phyloP scores from a whole-genome alignment of 2,113 vertebrate species.

The Percopsis transmontana region DNA sequence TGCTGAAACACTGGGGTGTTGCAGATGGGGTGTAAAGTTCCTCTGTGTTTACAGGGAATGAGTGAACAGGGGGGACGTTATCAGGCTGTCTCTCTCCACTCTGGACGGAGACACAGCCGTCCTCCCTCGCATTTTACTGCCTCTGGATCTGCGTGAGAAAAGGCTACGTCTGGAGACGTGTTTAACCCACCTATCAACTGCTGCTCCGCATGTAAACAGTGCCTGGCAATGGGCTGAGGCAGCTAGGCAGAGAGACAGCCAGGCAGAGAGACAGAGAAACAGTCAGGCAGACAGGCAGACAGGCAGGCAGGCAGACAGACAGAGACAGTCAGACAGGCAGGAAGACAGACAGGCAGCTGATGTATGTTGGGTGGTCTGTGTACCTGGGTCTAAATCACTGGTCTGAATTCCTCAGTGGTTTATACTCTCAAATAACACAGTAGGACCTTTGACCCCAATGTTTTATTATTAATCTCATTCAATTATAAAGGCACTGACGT shows the following conservation, averaged over 20 bases:
- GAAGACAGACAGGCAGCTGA: slow-evolving; percentile 13
- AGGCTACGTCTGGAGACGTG: slow-evolving; percentile 44
- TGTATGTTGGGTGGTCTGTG: neutral
- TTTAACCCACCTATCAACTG: slow-evolving; percentile 65
- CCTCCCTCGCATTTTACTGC: slow-evolving; percentile 44
- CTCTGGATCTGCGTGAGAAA: slow-evolving; percentile 47
- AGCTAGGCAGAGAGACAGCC: neutral
- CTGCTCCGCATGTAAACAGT: slow-evolving; percentile 50
- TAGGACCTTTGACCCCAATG: neutral
- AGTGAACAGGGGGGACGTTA: slow-evolving; percentile 24
- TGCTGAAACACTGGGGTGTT: slow-evolving; percentile 15
- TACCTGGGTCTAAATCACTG: slow-evolving; percentile 23
- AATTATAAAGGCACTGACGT: neutral
- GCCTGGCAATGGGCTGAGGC: slow-evolving; percentile 27
- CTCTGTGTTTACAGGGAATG: slow-evolving; percentile 5
- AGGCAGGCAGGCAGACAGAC: neutral
- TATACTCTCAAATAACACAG: neutral
- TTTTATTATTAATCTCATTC: neutral
- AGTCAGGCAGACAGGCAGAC: neutral
- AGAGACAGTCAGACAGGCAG: neutral
- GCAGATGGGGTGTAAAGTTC: slow-evolving; percentile 15
- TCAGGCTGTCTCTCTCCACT: slow-evolving; percentile 9
- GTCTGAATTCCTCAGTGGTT: neutral
- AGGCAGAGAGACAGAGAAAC: neutral
- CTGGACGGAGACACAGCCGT: slow-evolving; percentile 27